Evolutionary conservation across 1,140 invertebrate species (phyloP).

Genomic region (Dendrolimus punctatus): DNA sequence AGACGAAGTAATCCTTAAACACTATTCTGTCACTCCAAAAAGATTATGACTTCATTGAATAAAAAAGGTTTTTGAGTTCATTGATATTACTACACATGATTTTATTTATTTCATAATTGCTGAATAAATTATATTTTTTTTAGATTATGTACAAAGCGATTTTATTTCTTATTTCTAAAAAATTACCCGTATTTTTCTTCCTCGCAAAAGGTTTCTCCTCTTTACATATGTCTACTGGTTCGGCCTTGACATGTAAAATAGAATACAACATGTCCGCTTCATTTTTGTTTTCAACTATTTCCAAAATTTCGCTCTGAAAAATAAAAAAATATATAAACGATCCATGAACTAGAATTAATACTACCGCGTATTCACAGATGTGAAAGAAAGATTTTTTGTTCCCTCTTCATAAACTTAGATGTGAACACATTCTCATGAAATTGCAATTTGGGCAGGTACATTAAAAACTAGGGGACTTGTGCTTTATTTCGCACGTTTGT

Average conservation of each 20-base stretch:
- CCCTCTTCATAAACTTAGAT: too few relatives aligned
- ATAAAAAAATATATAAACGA: slow-evolving; percentile 3
- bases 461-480: too few relatives aligned
- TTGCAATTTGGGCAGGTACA: too few relatives aligned
- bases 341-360: too few relatives aligned
- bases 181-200: slow-evolving; percentile 38
- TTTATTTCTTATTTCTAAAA: slow-evolving; percentile 37
- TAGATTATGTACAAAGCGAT: slow-evolving; percentile 2
- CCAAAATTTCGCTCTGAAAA: slow-evolving; percentile 75
- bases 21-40: too few relatives aligned
- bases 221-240: slow-evolving; percentile 56
- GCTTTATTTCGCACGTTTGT: too few relatives aligned
- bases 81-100: background rate
- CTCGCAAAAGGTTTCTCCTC: slow-evolving; percentile 46
- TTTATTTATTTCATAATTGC: slow-evolving; percentile 5
- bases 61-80: too few relatives aligned
- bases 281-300: slow-evolving; percentile 78
- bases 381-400: too few relatives aligned
- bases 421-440: too few relatives aligned
- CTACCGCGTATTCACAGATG: too few relatives aligned
- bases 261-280: slow-evolving; percentile 75
- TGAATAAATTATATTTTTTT: slow-evolving; percentile 12
- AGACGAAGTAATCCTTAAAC: too few relatives aligned
- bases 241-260: slow-evolving; percentile 75
- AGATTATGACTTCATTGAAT: too few relatives aligned